phyloP scores from a whole-genome alignment of 1,140 invertebrate genomes.

The Panagrolaimus sp. region DNA sequence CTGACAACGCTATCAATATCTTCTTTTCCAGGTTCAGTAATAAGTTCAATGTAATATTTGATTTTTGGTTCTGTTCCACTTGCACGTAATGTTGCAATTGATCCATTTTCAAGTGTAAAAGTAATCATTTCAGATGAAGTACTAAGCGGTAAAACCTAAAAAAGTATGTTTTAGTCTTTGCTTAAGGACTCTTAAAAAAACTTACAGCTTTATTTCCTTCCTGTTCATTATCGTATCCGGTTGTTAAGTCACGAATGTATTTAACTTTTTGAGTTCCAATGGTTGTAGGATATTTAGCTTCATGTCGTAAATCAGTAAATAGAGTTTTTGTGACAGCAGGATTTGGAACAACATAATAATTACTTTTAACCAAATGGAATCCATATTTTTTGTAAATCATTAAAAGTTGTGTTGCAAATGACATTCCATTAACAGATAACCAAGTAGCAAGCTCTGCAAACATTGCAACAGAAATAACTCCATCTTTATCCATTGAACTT shows the following conservation, averaged over 20 bases:
- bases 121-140: constrained; percentile 88
- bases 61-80: constrained; percentile 98
- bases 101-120: constrained; percentile 80
- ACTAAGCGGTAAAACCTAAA: constrained; percentile 68
- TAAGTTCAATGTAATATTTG: constrained; percentile 89
- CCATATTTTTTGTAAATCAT: constrained; percentile 69
- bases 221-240: constrained; percentile 74
- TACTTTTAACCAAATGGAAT: constrained; percentile 50
- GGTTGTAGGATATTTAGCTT: constrained; percentile 63
- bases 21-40: constrained; percentile 49
- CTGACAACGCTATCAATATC: constrained; percentile 29
- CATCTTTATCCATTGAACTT: constrained; percentile 87
- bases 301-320: constrained; percentile 43
- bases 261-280: constrained; percentile 72
- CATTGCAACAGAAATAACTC: constrained; percentile 74
- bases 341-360: constrained; percentile 52
- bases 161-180: neutral
- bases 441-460: constrained; percentile 73
- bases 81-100: constrained; percentile 79
- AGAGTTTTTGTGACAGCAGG: constrained; percentile 42
- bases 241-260: constrained; percentile 76
- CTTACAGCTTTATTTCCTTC: constrained; percentile 68
- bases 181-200: constrained; percentile 1
- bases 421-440: constrained; percentile 67
- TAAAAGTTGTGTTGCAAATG: constrained; percentile 71